Evolutionary conservation across 1,140 invertebrate genomes (phyloP), one percentile per base, ranked within the genome.

Genomic region (Drosophila arawakana): DNA sequence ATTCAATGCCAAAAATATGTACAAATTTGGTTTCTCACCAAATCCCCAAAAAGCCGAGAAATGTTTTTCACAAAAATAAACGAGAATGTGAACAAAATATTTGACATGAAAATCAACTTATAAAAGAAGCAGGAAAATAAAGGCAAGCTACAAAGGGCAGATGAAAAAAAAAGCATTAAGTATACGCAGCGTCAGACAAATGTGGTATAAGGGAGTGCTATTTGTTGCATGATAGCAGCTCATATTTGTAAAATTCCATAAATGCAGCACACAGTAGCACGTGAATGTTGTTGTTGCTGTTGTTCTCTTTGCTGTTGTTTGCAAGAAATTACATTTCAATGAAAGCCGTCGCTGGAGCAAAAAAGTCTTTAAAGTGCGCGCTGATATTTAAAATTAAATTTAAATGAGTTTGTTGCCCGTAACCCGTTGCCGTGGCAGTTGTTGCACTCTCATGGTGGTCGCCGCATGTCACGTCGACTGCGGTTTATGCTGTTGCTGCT

Each of bases 1-100:
- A 61, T 81, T 81, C 78, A 85, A 85, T 81, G 82, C 82, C 79
- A 69, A 74, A 86, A 86, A 78, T 88, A 88, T 88, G 83, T 73
- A 80, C 65, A 88, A 77, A 47, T 81, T 59, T 69, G 67, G 57
- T 58, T 55, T 62, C 35, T 52, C 52, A 43, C 52, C 66, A 69
- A 30, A 69, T 35, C 47, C 25, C 15, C 50, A 57, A 13, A 59
- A 68, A 18, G 35, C 25, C 25, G 25, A 30, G 37, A 68, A 30
- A 54, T 44, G 65, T 63, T 52, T 63, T 25, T 67, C 47, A 84
- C 72, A 44, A 65, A 50, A 46, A 15, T 15, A 15, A 77, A 65
- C 13, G 13, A 39, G 25, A n/a, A 52, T 43, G 6, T 55, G 35
- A 73, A 54, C 41, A 47, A 62, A 67, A 78, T 72, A 73, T 68